Percentiles rank a stretch among this genome's conserved stretches.
Conservation (phyloP, 2,797 vertebrate genomes). For the Gymnoscopelus microlampas region DNA sequence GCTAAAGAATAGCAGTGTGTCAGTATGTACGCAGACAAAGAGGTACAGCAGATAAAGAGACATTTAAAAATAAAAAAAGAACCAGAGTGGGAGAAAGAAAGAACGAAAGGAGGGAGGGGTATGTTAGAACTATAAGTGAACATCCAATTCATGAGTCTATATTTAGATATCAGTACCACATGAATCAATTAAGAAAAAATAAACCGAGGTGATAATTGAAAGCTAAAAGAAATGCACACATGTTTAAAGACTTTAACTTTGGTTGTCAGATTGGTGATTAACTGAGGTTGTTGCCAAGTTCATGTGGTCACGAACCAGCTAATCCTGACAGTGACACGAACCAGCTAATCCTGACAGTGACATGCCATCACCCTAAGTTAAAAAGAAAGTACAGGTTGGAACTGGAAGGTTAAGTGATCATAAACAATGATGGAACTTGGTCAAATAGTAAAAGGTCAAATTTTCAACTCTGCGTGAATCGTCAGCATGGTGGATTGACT, state of each 20-base stretch:
- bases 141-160: conserved; percentile 21
- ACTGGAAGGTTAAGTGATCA: too few species aligned
- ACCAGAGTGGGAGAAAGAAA: background rate
- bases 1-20: conserved; percentile 1
- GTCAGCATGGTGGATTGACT: conserved; percentile 1
- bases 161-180: conserved; percentile 13
- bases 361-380: too few species aligned
- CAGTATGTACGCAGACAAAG: conserved; percentile 9
- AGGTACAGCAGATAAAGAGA: background rate
- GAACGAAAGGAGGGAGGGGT: background rate
- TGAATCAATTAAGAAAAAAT: background rate
- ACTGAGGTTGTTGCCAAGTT: conserved; percentile 20
- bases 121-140: conserved; percentile 11
- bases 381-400: conserved; percentile 21
- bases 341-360: conserved; percentile 8
- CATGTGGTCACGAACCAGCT: conserved; percentile 18
- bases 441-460: too few species aligned
- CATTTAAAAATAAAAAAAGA: too few species aligned
- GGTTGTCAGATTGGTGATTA: conserved; percentile 17
- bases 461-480: too few species aligned
- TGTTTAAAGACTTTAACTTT: too few species aligned
- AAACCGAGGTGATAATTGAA: background rate
- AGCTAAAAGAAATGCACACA: background rate
- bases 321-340: conserved; percentile 15
- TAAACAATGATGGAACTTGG: too few species aligned